These are phyloP conservation scores for Onthophagus sagittarius DNA, from an alignment of 2,888 invertebrate genomes.

Conservation along the genomic window DNA sequence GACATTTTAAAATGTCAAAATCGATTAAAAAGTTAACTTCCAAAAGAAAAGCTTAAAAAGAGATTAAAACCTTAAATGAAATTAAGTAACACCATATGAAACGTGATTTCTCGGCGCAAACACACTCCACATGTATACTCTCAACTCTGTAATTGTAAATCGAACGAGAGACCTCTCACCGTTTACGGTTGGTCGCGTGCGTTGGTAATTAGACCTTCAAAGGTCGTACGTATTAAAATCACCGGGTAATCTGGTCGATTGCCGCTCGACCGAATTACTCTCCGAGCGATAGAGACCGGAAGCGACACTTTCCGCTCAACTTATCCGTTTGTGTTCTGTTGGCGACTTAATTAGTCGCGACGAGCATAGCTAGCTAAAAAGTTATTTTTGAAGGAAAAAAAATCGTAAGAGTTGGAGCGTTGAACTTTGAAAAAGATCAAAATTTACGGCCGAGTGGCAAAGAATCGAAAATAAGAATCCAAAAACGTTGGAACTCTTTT, in stretches of 20 bases:
- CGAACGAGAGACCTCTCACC: not conserved
- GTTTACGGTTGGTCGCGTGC: not conserved
- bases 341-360: too few relatives aligned
- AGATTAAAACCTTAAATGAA: not conserved
- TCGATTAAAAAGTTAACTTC: not conserved
- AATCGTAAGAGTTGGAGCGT: not conserved
- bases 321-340: not conserved
- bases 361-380: too few relatives aligned
- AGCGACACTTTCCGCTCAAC: not conserved
- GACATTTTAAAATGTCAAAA: too few relatives aligned
- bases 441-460: not conserved
- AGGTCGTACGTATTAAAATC: not conserved
- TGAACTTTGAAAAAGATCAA: not conserved
- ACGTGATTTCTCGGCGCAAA: not conserved
- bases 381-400: too few relatives aligned
- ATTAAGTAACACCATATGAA: not conserved
- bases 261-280: not conserved
- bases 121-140: not conserved
- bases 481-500: not conserved
- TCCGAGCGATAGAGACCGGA: not conserved
- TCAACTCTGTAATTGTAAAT: not conserved
- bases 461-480: not conserved
- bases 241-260: not conserved
- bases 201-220: slow-evolving; percentile 1
- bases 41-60: not conserved